These are phyloP conservation scores for Agrypnus murinus DNA, from an alignment of 2,888 invertebrate genomes.

Conservation along the genomic window DNA sequence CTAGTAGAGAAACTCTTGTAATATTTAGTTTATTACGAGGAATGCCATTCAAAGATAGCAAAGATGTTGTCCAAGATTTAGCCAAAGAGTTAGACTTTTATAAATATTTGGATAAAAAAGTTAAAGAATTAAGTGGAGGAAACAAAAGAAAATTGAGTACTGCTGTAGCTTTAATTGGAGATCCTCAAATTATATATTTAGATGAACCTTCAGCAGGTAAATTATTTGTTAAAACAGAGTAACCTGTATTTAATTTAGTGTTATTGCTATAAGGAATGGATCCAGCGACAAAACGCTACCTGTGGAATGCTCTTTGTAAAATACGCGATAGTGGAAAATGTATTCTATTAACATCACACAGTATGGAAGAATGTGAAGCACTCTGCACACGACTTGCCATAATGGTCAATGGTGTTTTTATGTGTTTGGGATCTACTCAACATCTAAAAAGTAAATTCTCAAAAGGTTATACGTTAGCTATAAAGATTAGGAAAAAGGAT, in stretches of 20 bases:
- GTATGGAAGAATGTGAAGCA: slow-evolving; percentile 89
- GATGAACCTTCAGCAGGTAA: slow-evolving; percentile 74
- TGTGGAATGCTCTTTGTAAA: no score
- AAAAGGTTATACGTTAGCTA: no score
- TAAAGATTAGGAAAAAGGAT: slow-evolving; percentile 45
- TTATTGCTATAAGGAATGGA: slow-evolving; percentile 90
- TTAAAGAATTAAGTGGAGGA: slow-evolving; percentile 68
- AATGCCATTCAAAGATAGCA: slow-evolving; percentile 64
- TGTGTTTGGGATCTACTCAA: slow-evolving; percentile 87
- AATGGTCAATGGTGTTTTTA: slow-evolving; percentile 89
- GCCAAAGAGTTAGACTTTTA: slow-evolving; percentile 70
- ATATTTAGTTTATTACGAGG: slow-evolving; percentile 73
- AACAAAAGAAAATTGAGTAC: no score
- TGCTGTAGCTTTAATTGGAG: slow-evolving; percentile 74
- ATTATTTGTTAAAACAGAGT: no score
- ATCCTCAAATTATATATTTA: slow-evolving; percentile 73
- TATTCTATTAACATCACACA: slow-evolving; percentile 87
- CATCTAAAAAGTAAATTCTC: slow-evolving; percentile 88
- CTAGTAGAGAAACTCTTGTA: slow-evolving; percentile 73
- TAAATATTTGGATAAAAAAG: slow-evolving; percentile 71
- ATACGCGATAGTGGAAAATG: slow-evolving; percentile 84
- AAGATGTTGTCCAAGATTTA: slow-evolving; percentile 65
- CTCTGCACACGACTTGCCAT: slow-evolving; percentile 87
- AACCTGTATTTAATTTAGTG: no score
- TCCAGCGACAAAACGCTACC: slow-evolving; percentile 84